Evolutionary conservation across 2,113 vertebrate species (phyloP), one percentile per base, ranked within the genome.

Genomic region (Psilopsiagon aurifrons): DNA sequence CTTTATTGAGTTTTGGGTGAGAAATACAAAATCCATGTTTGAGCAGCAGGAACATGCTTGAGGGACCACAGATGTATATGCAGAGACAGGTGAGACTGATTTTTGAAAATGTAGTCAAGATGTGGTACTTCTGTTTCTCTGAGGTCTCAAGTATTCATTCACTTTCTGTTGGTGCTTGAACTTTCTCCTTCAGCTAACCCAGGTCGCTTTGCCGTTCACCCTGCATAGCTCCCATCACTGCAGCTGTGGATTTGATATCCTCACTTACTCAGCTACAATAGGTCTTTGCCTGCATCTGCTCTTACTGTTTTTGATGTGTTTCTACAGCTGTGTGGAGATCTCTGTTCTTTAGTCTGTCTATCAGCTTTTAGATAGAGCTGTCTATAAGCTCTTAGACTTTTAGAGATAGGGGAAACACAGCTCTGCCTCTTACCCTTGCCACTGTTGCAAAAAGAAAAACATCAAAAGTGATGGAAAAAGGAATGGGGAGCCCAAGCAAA

Each of bases 151-250:
- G 0, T 41, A 51, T 75, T 87, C 10, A 17, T 59, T 76, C 6
- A 25, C 8, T 39, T 85, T 68, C 47, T 76, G 54, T 46, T 22
- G 17, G 9, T 3, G 2, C 46, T 84, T 84, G 52, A 37, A 29
- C 35, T 6, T 37, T 85, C 6, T 18, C 24, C 39, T 68, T 84
- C 55, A 25, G 54, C 39, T 89, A 43, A 27, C 10, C 10, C 28
- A n/a, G 22, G 17, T 37, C 2, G 1, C 43, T 82, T 82, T 64
- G 59, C 44, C 3, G 8, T 60, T 2, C 1, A 0, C 4, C 6
- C 35, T 55, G 46, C 29, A 17, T 43, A 71, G 28, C 23, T 85
- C 29, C 51, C 6, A 1, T 46, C 59, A 25, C 27, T 83, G 41
- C 63, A 62, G 27, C 67, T 33, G 17, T 43, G 35, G 25, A 28